phyloP scores from a whole-genome alignment of 2,113 vertebrate species.

The Equus quagga region DNA sequence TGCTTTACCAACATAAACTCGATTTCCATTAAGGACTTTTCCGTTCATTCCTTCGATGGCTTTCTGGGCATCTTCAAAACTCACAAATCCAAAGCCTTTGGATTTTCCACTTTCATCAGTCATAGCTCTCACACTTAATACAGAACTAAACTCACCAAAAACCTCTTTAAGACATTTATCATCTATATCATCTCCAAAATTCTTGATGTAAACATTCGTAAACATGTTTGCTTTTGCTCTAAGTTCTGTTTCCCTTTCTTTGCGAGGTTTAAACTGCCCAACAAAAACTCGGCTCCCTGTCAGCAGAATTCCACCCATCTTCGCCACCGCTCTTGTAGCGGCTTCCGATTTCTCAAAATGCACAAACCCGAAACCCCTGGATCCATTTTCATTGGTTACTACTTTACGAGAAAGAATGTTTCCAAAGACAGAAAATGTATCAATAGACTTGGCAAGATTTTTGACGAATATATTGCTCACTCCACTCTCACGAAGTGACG shows the following conservation, averaged over 20 bases:
- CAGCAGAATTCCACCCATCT: constrained; percentile 93
- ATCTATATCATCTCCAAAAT: constrained; percentile 89
- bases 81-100: constrained; percentile 96
- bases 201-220: constrained; percentile 94
- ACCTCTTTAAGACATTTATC: constrained; percentile 95
- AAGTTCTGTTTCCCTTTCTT: constrained; percentile 95
- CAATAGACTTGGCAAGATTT: constrained; percentile 92
- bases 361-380: constrained; percentile 92
- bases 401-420: constrained; percentile 93
- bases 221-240: constrained; percentile 95
- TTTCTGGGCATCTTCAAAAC: constrained; percentile 96
- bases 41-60: constrained; percentile 54
- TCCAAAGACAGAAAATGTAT: constrained; percentile 91
- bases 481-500: constrained; percentile 90
- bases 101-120: constrained; percentile 94
- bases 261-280: constrained; percentile 95
- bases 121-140: constrained; percentile 93
- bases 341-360: constrained; percentile 94
- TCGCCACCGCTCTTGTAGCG: constrained; percentile 92
- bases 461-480: constrained; percentile 94
- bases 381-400: constrained; percentile 86
- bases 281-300: constrained; percentile 95
- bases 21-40: neutral
- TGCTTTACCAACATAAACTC: constrained; percentile 6
- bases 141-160: constrained; percentile 94